Conservation (phyloP, 2,888 invertebrate genomes). For the Agonum fuliginosum region DNA sequence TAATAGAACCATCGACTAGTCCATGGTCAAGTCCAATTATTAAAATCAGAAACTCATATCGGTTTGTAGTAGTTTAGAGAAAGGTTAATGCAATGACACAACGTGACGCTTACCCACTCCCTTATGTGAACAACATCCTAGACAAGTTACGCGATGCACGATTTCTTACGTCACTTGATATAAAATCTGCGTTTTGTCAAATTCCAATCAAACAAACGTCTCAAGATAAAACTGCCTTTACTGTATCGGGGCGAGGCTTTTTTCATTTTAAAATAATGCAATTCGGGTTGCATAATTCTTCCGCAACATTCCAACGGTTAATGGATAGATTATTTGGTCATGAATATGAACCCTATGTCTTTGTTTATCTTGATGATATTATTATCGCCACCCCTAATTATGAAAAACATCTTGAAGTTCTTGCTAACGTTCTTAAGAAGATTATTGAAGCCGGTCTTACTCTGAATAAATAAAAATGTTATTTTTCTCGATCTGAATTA, state of each 20-base stretch:
- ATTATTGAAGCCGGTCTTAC: conserved; percentile 55
- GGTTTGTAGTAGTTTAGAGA: conserved; percentile 47
- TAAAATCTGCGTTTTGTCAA: conserved; percentile 67
- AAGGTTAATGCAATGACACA: conserved; percentile 62
- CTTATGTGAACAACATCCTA: conserved; percentile 64
- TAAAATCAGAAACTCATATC: conserved; percentile 26
- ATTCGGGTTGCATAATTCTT: conserved; percentile 66
- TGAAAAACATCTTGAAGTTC: background rate
- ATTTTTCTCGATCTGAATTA: conserved; percentile 60
- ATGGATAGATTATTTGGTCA: conserved; percentile 65
- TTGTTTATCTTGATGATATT: conserved; percentile 65
- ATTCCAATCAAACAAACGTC: conserved; percentile 60
- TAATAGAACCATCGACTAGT: conserved; percentile 26
- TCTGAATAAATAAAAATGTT: conserved; percentile 62
- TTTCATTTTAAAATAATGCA: conserved; percentile 67
- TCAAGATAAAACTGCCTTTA: conserved; percentile 65
- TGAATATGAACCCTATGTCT: conserved; percentile 63
- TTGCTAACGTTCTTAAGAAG: too few relatives aligned
- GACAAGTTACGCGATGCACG: conserved; percentile 64
- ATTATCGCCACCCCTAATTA: conserved; percentile 7
- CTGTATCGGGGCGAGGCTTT: conserved; percentile 65
- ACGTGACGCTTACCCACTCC: conserved; percentile 65
- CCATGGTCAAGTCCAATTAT: conserved; percentile 45
- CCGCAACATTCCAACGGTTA: conserved; percentile 65
- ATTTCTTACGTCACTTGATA: conserved; percentile 63